Conservation (phyloP, 2,113 vertebrate species). For the Taurulus bubalis region DNA sequence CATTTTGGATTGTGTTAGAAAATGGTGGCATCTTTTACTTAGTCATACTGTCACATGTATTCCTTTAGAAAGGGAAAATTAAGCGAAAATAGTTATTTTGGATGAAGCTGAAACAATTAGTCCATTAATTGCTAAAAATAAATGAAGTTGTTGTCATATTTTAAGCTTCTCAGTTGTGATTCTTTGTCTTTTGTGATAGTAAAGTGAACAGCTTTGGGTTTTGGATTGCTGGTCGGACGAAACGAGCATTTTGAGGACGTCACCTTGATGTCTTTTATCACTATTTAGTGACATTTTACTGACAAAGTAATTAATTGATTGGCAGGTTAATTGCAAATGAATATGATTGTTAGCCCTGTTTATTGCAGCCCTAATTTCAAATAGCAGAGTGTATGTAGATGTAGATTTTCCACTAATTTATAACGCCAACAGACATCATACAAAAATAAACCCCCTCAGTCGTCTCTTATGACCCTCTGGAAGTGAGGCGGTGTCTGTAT, state of each 20-base stretch:
- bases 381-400: background rate
- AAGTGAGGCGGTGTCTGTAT: background rate
- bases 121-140: background rate
- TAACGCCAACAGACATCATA: background rate
- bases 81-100: background rate
- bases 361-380: background rate
- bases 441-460: background rate
- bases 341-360: background rate
- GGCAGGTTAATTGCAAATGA: background rate
- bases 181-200: background rate
- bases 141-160: background rate
- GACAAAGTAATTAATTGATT: background rate
- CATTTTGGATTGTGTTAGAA: constrained; percentile 53
- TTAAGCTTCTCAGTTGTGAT: background rate
- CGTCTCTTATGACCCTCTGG: background rate
- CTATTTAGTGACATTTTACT: background rate
- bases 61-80: constrained; percentile 22
- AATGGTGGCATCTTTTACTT: constrained; percentile 51
- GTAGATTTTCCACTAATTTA: background rate
- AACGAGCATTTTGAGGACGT: background rate
- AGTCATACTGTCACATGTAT: constrained; percentile 13
- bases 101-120: background rate
- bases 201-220: background rate
- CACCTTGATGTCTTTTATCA: background rate
- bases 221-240: background rate